A percentile compares a stretch with the other conserved stretches of the same genome.
These are phyloP conservation scores for Alloplasta piceator DNA, from an alignment of 2,888 invertebrate species.

Conservation along the genomic window DNA sequence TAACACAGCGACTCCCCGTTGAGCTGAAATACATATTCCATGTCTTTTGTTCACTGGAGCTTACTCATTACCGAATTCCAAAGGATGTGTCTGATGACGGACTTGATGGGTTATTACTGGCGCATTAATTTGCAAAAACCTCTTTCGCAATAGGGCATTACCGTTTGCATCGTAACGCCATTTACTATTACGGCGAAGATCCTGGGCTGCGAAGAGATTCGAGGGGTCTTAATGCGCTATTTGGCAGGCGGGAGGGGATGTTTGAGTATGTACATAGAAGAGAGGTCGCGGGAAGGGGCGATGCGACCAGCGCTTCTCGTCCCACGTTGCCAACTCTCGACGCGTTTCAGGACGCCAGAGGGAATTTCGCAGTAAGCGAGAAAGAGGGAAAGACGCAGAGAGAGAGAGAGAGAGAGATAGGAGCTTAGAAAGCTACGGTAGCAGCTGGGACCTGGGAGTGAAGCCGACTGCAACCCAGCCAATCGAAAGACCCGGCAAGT, in stretches of 20 bases:
- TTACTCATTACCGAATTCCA: no score
- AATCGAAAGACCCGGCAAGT: constrained; percentile 10
- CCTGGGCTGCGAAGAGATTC: not conserved
- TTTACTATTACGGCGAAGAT: not conserved
- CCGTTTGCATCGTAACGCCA: no score
- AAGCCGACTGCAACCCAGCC: constrained; percentile 45
- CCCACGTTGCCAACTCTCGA: constrained; percentile 63
- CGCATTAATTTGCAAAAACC: no score
- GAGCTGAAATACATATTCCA: no score
- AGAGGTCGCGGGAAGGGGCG: constrained; percentile 25
- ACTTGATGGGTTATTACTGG: no score
- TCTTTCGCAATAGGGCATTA: no score
- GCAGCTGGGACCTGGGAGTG: constrained; percentile 60
- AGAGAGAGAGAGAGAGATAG: constrained; percentile 19
- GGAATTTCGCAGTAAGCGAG: no score
- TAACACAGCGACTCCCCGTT: no score
- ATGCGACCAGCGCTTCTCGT: constrained; percentile 10
- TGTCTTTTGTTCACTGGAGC: no score
- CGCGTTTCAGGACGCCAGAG: constrained; percentile 52
- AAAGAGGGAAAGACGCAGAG: constrained; percentile 6
- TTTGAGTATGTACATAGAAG: constrained; percentile 34
- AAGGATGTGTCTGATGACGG: no score
- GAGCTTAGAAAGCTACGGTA: constrained; percentile 62
- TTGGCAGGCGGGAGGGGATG: not conserved
- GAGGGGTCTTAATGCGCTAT: constrained; percentile 23